Evolutionary conservation across 2,113 vertebrate genomes (phyloP).

Genomic region (Erinaceus europaeus): DNA sequence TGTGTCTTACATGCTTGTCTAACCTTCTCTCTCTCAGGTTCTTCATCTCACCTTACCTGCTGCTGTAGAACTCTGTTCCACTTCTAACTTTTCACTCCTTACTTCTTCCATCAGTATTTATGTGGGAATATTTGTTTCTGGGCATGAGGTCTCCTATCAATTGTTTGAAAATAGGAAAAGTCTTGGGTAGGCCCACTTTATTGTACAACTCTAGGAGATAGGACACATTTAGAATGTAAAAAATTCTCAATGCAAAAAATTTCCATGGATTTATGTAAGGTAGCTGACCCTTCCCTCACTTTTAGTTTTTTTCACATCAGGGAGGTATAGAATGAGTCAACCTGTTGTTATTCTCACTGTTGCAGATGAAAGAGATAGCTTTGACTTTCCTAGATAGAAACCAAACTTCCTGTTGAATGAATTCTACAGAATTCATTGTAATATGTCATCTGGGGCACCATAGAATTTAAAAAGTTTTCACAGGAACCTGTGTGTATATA

Average conservation of each 20-base stretch:
- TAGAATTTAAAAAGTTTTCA: neutral
- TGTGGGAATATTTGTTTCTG: neutral
- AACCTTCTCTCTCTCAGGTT: neutral
- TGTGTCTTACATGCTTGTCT: neutral
- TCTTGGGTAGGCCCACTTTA: neutral
- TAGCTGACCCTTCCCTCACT: neutral
- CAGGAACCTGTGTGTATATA: neutral
- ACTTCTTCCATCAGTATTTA: neutral
- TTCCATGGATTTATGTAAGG: neutral
- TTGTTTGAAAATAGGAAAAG: neutral
- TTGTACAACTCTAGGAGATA: neutral
- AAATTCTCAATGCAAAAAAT: neutral
- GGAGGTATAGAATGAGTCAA: neutral
- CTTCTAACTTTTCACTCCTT: neutral
- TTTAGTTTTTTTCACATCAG: neutral
- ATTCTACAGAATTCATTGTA: neutral
- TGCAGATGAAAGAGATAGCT: neutral
- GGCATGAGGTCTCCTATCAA: neutral
- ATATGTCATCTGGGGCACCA: neutral
- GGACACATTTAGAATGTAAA: neutral
- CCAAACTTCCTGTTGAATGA: neutral
- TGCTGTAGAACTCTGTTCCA: neutral
- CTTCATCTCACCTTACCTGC: neutral
- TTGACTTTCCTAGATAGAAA: neutral
- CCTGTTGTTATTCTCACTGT: neutral